Base-by-base conservation (phyloP, 2,888 invertebrate species). In the Elegia similella region DNA sequence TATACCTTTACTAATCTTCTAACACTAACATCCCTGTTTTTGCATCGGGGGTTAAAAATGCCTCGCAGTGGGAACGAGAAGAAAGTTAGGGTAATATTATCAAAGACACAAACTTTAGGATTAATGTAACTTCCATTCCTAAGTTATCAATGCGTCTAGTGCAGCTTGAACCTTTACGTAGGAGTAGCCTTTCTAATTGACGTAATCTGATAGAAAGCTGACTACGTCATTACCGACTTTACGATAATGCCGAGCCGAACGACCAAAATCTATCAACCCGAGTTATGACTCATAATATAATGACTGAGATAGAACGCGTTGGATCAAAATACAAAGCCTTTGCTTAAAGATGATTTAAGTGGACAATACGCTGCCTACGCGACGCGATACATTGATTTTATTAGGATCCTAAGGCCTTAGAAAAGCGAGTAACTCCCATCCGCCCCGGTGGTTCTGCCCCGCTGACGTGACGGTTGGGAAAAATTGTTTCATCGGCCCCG, bases 161-260 rank as follows among this genome's bases (percentile, higher is more conserved):
- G 15, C 30, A 32, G 44, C 32, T 44, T 34, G 44, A 54, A 34
- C 34, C 42, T 56, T 42, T 56, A 59, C 61, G 62, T 64, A 62
- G 64, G 64, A 57, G 61, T 57, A 54, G 57, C 62, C 61, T 64
- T 64, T 64, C 64, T 64, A 62, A 47, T 55, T 61, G 62, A 62
- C 58, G 61, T 61, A 61, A 64, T 58, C 59, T 52, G 48, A 50
- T 64, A 64, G 64, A 64, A 64, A 64, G 64, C 56, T 38, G 44
- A 15, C 29, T 54, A 32, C 53, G 54, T 55, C 43, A 46, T 55
- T 46, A 55, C 44, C 44, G 44, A 16, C 30, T 44, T 34, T 44
- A 53, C 13, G 44, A 46, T 43, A 46, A 44, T 44, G 32, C 44
- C 3, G 44, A 32, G 44, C 0, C n/a, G 34, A 44, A 44, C 32